These are phyloP conservation scores for Coenobita brevimanus DNA, from an alignment of 1,140 invertebrate genomes.

Conservation along the genomic window DNA sequence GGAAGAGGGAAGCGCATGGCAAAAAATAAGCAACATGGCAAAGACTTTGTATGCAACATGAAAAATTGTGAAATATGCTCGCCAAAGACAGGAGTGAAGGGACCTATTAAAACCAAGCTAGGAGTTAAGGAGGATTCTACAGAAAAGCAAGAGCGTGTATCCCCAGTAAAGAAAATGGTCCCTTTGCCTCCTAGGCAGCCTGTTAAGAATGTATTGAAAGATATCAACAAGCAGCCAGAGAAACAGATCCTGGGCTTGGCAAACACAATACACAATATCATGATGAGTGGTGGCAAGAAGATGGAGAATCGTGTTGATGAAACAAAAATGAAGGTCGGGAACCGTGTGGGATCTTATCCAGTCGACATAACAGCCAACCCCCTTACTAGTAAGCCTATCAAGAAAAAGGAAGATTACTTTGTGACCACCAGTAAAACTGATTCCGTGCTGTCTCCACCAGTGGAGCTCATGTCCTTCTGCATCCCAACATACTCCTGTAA, in stretches of 20 bases:
- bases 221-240: constrained; percentile 16
- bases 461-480: constrained; percentile 68
- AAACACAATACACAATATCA: not conserved
- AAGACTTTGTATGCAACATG: constrained; percentile 68
- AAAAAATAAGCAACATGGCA: constrained; percentile 65
- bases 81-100: constrained; percentile 14
- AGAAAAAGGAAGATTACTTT: constrained; percentile 54
- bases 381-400: not conserved
- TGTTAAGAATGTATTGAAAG: constrained; percentile 13
- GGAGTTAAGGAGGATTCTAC: not conserved
- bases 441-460: constrained; percentile 61
- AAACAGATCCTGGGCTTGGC: not conserved
- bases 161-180: constrained; percentile 11
- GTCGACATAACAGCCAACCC: constrained; percentile 59
- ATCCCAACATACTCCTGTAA: constrained; percentile 69
- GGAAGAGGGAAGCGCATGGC: constrained; percentile 42
- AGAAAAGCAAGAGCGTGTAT: constrained; percentile 3
- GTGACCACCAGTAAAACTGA: constrained; percentile 39
- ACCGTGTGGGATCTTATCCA: constrained; percentile 55
- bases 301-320: not conserved
- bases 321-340: constrained; percentile 49
- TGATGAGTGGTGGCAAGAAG: not conserved
- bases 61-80: constrained; percentile 67
- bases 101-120: too few species aligned
- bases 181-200: not conserved